Percentiles rank a stretch among this genome's conserved stretches.
These are phyloP conservation scores for Helarctos malayanus DNA, from an alignment of 2,797 vertebrate genomes.

Conservation along the genomic window DNA sequence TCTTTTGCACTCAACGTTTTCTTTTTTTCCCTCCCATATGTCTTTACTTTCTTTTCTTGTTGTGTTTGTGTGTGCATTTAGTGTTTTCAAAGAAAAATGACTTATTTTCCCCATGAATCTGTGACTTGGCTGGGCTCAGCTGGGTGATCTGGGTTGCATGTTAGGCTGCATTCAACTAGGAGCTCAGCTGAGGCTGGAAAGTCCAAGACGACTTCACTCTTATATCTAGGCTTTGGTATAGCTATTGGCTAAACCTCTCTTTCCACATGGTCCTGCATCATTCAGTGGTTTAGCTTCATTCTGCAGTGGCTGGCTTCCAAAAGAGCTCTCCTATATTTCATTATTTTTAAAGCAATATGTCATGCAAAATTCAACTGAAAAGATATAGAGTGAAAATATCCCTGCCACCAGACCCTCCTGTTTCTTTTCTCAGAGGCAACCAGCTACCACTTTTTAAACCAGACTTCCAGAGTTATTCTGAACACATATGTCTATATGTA, in stretches of 20 bases:
- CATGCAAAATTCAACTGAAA: slow-evolving; percentile 29
- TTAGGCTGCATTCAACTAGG: neutral
- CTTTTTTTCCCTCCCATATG: neutral
- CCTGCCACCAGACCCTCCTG: neutral
- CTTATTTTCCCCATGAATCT: neutral
- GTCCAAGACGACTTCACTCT: neutral
- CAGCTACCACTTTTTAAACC: neutral
- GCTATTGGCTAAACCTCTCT: neutral
- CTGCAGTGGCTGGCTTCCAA: neutral
- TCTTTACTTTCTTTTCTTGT: neutral
- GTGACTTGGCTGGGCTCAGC: neutral
- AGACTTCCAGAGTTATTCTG: neutral
- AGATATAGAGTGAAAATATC: neutral
- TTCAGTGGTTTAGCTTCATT: neutral
- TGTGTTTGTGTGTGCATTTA: neutral
- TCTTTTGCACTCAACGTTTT: neutral
- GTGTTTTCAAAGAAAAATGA: neutral
- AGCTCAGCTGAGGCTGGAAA: neutral
- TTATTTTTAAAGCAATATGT: slow-evolving; percentile 15
- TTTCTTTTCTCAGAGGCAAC: neutral
- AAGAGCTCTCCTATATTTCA: neutral
- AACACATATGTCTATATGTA: neutral
- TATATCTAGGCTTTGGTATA: neutral
- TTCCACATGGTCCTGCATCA: neutral
- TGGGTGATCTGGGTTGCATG: neutral